phyloP scores from a whole-genome alignment of 2,113 vertebrate genomes.

The Platichthys stellatus region DNA sequence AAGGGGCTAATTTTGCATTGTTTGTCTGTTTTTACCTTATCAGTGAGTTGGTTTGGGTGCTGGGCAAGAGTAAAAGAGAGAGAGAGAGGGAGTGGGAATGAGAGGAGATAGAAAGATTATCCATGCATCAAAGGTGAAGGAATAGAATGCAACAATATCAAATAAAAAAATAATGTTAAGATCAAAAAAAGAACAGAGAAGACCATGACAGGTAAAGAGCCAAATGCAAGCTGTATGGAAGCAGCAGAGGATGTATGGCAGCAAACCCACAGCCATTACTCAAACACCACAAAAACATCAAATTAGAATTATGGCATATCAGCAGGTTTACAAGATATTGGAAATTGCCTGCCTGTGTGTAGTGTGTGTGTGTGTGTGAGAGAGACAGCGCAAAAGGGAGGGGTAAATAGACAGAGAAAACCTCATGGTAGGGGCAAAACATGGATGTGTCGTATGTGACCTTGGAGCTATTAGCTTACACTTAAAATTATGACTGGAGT shows the following conservation, averaged over 20 bases:
- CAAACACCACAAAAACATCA: slow-evolving; percentile 37
- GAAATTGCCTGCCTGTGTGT: slow-evolving; percentile 44
- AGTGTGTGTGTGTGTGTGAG: neutral
- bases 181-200: neutral
- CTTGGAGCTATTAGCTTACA: slow-evolving; percentile 12
- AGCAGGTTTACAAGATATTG: slow-evolving; percentile 59
- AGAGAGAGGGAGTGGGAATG: too few species aligned
- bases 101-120: too few species aligned
- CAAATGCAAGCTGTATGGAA: neutral
- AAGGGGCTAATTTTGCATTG: too few species aligned
- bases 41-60: too few species aligned
- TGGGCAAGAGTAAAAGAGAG: too few species aligned
- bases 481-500: neutral
- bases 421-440: neutral
- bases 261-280: slow-evolving; percentile 33
- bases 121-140: too few species aligned
- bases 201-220: neutral
- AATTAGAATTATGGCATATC: slow-evolving; percentile 50
- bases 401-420: neutral
- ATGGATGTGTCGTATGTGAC: neutral
- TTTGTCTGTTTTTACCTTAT: too few species aligned
- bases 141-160: too few species aligned
- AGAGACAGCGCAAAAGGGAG: neutral
- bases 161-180: too few species aligned
- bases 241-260: slow-evolving; percentile 10